Evolutionary conservation across 2,113 vertebrate species (phyloP).

Genomic region (Xiphorhynchus elegans): DNA sequence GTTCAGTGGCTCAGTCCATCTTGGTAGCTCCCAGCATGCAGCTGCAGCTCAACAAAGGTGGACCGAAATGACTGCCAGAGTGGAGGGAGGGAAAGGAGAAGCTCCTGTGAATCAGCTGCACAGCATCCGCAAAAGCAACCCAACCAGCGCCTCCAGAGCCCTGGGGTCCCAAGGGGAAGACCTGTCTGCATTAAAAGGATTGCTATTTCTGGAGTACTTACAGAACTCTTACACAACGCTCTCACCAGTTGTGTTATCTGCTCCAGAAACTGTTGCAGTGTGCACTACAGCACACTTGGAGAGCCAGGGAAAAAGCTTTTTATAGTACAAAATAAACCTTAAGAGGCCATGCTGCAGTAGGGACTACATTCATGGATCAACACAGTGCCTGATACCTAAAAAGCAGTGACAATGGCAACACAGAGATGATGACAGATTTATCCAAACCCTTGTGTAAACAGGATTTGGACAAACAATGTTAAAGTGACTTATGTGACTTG

Average conservation of each 20-base stretch:
- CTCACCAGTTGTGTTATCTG: background rate
- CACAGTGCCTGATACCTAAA: background rate
- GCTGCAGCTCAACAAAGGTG: background rate
- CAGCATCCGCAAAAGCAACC: background rate
- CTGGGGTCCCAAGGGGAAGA: background rate
- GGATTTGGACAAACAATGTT: background rate
- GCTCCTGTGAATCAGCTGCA: background rate
- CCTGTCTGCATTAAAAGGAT: background rate
- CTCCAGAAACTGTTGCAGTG: background rate
- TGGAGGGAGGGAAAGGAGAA: background rate
- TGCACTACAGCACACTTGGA: background rate
- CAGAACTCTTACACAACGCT: background rate
- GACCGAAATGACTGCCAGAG: background rate
- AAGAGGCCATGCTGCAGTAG: background rate
- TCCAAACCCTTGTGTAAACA: background rate
- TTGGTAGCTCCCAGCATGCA: background rate
- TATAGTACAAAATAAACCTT: background rate
- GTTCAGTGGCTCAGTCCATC: background rate
- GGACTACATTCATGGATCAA: background rate
- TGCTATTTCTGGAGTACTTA: conserved; percentile 27
- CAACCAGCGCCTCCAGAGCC: background rate
- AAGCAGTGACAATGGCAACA: background rate
- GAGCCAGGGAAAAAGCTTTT: background rate
- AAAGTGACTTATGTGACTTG: background rate
- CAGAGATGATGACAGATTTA: background rate